A percentile compares a stretch with the other conserved stretches of the same genome.
These are phyloP conservation scores for Tichodroma muraria DNA, from an alignment of 2,113 vertebrate species.

Conservation along the genomic window DNA sequence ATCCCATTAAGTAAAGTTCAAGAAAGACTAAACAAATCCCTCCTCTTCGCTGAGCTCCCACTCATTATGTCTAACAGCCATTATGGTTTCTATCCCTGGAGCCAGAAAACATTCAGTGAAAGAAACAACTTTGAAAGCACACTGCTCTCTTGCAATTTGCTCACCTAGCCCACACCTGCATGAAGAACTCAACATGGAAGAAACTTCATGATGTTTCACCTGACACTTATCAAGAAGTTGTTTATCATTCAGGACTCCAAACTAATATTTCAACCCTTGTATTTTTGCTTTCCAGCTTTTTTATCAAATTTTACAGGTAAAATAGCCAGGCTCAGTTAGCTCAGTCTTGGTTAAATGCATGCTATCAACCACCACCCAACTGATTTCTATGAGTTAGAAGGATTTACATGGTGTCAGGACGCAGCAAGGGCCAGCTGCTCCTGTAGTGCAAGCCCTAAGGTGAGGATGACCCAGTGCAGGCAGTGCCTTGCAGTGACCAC, in stretches of 20 bases:
- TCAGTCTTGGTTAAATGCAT: neutral
- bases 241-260: neutral
- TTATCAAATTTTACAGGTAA: neutral
- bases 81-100: neutral
- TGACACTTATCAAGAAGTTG: neutral
- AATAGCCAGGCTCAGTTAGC: neutral
- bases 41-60: neutral
- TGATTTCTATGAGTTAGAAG: neutral
- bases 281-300: neutral
- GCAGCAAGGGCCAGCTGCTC: neutral
- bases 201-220: neutral
- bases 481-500: neutral
- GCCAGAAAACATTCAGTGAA: neutral
- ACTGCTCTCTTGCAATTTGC: neutral
- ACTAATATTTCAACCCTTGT: neutral
- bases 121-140: neutral
- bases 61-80: neutral
- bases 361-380: neutral
- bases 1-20: neutral
- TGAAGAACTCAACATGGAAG: neutral
- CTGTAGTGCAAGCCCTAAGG: neutral
- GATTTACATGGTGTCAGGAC: neutral
- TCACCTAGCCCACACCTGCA: neutral
- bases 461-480: rapidly evolving
- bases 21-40: constrained; percentile 17